Base-by-base conservation (phyloP, 2,113 vertebrate genomes). In the Myodes glareolus region DNA sequence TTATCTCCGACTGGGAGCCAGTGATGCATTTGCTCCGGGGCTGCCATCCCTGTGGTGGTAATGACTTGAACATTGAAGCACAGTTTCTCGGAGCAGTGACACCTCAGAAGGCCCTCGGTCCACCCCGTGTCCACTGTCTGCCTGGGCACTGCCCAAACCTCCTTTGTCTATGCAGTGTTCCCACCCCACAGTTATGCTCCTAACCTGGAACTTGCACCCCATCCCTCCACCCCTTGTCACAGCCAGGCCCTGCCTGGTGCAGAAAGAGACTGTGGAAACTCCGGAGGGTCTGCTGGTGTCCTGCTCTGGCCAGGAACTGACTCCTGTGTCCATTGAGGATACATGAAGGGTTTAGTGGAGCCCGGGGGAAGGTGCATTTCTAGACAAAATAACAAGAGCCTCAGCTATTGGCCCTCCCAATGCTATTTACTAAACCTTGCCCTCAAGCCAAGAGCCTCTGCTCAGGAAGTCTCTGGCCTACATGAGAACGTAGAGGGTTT, bases 31-130 rank as follows among this genome's bases (percentile, higher is more conserved):
- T 42, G 19, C 55, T 16, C 45, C 36, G 68, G 52, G 61, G 42
- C 80, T 78, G 7, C 8, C 0, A 17, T 21, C 29, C 50, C 45
- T 52, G 6, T 7, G 31, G 68, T 12, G 23, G 68, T 2, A 19
- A n/a, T 5, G 0, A 3, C n/a, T 9, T 33, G 45, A 67, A 52
- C 45, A 4, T 21, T 33, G 58, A 75, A 5, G 25, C n/a, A 29
- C 5, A 16, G 39, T 70, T 68, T 61, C 80, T 55, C n/a, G 70
- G 31, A 39, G 31, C 8, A 63, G 47, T 10, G 61, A 52, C 25
- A 0, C 13, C 25, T 39, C 27, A 50, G 42, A 50, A 29, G 0
- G 10, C 45, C 33, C 16, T 19, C 0, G 0, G 10, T 14, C 7
- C 39, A 21, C 27, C 70, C 70, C 9, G 31, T 75, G 52, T 73